Base-by-base conservation (phyloP, 2,113 vertebrate species). In the Centropus bengalensis region DNA sequence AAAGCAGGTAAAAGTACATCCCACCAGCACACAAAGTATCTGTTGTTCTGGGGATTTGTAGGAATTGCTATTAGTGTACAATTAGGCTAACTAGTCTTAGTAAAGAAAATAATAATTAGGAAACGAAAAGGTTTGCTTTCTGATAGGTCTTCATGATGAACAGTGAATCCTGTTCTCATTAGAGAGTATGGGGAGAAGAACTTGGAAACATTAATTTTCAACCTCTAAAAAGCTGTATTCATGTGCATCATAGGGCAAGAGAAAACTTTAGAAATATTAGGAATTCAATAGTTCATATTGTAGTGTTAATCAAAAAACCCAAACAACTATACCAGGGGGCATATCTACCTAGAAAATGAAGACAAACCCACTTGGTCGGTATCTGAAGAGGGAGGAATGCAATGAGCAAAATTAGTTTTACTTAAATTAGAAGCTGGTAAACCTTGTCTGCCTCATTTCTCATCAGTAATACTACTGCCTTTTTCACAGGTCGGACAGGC, bases 311-410 rank as follows among this genome's bases (percentile, higher is more conserved):
- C 12, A 20, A 42, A 58, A 23, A 45, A 40, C 2, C 42, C 42
- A 44, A 44, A 44, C 42, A 44, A 45, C 12, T 16, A 23, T 3
- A 1, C 2, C 0, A 6, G 7, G 4, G 52, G 8, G 2, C 77
- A 12, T 56, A 38, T 62, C 59, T 82, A 45, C 27, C 5, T 63
- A 54, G 54, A 49, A 56, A 73, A 82, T 60, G 5, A 82, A 62
- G 20, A 19, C 20, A 38, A 77, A 67, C 1, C 1, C 13, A 49
- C 19, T 49, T 58, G 42, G n/a, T 32, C 12, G 36, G 10, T 12
- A 42, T 51, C 7, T 89, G 26, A 55, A 5, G 10, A 32, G 19
- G 22, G 8, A 80, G 4, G 4, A 4, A 36, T 3, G 2, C 44
- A 66, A 17, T 17, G 38, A 19, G 49, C 20, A 32, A 73, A 60